These are phyloP conservation scores for Nephila pilipes DNA, from an alignment of 1,140 invertebrate species.

Conservation along the genomic window DNA sequence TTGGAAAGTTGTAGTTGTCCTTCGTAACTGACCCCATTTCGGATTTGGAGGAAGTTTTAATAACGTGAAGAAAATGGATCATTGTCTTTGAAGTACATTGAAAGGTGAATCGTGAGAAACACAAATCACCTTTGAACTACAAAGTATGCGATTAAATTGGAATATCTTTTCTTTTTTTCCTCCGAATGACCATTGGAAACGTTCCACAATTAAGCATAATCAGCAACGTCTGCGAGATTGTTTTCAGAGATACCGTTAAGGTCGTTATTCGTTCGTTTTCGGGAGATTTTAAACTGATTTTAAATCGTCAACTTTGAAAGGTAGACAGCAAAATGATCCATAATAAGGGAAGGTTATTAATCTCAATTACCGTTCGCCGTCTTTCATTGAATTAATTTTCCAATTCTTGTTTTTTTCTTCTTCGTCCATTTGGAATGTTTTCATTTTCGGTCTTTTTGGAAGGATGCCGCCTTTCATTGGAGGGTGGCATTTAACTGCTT, in stretches of 20 bases:
- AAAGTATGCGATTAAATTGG: neutral
- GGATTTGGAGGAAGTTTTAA: neutral
- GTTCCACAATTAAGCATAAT: neutral
- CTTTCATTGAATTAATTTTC: neutral
- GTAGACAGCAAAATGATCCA: neutral
- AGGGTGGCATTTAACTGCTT: no score
- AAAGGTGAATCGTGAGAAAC: conserved; percentile 10
- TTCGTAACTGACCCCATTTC: neutral
- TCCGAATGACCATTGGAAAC: neutral
- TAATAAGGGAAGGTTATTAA: neutral
- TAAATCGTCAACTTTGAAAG: neutral
- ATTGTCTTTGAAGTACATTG: conserved; percentile 21
- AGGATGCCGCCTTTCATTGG: no score
- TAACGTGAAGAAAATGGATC: conserved; percentile 24
- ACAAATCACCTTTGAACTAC: neutral
- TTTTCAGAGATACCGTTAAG: neutral
- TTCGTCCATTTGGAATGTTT: no score
- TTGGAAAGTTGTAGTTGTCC: neutral
- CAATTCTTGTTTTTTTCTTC: no score
- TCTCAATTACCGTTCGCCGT: neutral
- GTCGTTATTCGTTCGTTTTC: neutral
- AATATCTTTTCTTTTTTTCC: neutral
- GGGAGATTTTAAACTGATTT: neutral
- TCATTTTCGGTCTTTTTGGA: no score
- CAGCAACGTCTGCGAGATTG: neutral